These are phyloP conservation scores for Hydrochoerus hydrochaeris DNA, from an alignment of 2,113 vertebrate genomes.

Conservation along the genomic window DNA sequence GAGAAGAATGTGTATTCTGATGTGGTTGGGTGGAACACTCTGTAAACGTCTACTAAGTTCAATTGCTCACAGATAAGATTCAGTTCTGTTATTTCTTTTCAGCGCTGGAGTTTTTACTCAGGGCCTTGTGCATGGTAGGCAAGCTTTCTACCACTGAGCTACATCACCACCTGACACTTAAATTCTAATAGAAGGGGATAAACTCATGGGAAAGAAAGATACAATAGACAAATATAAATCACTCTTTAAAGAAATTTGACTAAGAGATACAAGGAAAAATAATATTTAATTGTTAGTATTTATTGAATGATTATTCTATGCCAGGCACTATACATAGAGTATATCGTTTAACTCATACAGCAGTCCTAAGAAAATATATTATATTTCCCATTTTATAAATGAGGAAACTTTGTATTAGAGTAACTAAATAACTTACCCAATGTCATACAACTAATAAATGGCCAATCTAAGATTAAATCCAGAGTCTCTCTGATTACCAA, in stretches of 20 bases:
- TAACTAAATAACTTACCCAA: background rate
- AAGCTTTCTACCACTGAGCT: background rate
- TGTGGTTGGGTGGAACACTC: no score
- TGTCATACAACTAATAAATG: slow-evolving; percentile 10
- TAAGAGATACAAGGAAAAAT: background rate
- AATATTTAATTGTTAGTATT: background rate
- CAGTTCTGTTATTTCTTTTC: no score
- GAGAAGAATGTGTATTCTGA: no score
- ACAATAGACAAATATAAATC: slow-evolving; percentile 43
- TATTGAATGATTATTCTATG: slow-evolving; percentile 46
- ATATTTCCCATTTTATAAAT: background rate
- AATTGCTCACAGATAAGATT: no score
- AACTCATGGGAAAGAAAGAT: background rate
- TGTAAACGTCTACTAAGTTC: no score
- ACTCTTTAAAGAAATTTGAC: slow-evolving; percentile 27
- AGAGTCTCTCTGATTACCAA: background rate
- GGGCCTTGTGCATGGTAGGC: background rate
- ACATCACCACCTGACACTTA: background rate
- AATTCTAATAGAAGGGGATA: slow-evolving; percentile 32
- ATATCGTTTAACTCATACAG: slow-evolving; percentile 15
- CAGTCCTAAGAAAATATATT: slow-evolving; percentile 2
- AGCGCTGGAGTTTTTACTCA: background rate
- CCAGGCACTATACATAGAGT: background rate
- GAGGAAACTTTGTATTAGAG: background rate
- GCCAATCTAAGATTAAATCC: slow-evolving; percentile 17